Base-by-base conservation (phyloP, 2,888 invertebrate genomes). In the Epirrhoe alternata region DNA sequence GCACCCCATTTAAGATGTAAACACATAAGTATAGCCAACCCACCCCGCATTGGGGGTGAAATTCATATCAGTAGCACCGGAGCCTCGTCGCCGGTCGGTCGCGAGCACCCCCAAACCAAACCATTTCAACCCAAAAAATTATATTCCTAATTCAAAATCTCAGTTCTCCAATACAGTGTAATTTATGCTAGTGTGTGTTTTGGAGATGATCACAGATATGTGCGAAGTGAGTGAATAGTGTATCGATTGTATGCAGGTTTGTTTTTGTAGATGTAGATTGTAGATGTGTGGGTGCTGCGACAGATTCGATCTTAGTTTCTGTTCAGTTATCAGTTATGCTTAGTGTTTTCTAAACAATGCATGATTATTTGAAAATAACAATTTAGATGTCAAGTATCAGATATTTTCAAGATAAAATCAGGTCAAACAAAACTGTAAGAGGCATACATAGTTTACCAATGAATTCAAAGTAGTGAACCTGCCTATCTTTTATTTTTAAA, bases 1-100 rank as follows among this genome's bases (percentile, higher is more conserved):
- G 74, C 84, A 88, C 89, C 87, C 89, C 87, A 88, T 90, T 90
- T 88, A 89, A 90, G 91, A 90, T 88, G 91, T 90, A 91, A 90
- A 92, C 90, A 89, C 81, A 88, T 84, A 91, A 87, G 88, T 91
- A 91, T 90, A 90, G 81, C 76, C 77, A 78, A 78, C 77, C 77
- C 76, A 74, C 79, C 77, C 75, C 79, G 76, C 76, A 73, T 72
- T 66, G 74, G 79, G 80, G 85, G 84, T 82, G 74, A 77, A 77
- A 66, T 75, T 76, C 71, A 69, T 76, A 73, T 74, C 88, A 92
- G 92, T 92, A 82, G 80, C 74, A 83, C 88, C 92, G 91, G 90
- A 88, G 76, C 69, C 71, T 69, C 76, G 88, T 87, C 89, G 90
- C 86, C 62, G 74, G 66, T 73, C 83, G 81, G 81, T 77, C 89